Percentiles rank a stretch among this genome's conserved stretches.
phyloP scores from a whole-genome alignment of 2,113 vertebrate genomes.

The Cercocebus atys region DNA sequence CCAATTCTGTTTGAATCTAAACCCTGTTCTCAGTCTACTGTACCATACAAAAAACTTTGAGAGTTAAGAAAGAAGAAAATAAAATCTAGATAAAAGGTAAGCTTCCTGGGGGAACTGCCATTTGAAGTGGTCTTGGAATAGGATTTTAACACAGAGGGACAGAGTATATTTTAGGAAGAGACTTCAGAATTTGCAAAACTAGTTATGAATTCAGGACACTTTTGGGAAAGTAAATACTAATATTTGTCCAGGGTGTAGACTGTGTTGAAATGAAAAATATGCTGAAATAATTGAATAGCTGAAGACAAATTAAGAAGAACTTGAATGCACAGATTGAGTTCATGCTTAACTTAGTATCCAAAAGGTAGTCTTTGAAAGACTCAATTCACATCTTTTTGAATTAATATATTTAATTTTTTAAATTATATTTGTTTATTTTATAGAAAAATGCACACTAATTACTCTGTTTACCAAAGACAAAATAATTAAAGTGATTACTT shows the following conservation, averaged over 20 bases:
- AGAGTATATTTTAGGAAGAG: neutral
- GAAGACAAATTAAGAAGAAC: neutral
- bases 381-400: neutral
- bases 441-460: neutral
- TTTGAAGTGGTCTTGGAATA: neutral
- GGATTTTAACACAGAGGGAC: neutral
- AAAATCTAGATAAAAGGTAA: conserved; percentile 9
- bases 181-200: neutral
- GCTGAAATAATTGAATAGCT: neutral
- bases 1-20: neutral
- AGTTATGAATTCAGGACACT: neutral
- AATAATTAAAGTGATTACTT: neutral
- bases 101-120: neutral
- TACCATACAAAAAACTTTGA: neutral
- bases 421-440: neutral
- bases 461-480: neutral
- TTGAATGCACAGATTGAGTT: neutral
- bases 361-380: neutral
- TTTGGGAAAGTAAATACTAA: neutral
- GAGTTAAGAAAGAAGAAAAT: neutral
- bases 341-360: neutral
- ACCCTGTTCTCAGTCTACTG: neutral
- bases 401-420: neutral
- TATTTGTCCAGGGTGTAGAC: neutral
- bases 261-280: neutral